Evolutionary conservation across 2,888 invertebrate genomes (phyloP).

Genomic region (Osmoderma eremita): DNA sequence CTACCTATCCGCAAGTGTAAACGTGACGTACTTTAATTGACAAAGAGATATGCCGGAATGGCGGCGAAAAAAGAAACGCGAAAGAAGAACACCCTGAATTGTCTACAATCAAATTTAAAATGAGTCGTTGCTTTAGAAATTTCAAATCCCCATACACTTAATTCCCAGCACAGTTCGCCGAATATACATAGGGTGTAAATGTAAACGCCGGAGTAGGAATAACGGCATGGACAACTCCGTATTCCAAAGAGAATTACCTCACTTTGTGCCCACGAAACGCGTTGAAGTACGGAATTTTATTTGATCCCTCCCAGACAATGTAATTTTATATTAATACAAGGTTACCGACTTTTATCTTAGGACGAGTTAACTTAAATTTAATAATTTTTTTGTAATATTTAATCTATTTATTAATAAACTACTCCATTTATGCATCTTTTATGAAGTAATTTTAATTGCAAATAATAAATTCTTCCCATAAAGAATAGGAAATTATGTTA

Average conservation of each 20-base stretch:
- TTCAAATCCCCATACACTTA: constrained; percentile 38
- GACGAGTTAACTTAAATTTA: neutral
- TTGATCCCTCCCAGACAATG: constrained; percentile 46
- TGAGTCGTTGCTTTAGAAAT: constrained; percentile 42
- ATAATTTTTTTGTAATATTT: neutral
- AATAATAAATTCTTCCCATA: too few species aligned
- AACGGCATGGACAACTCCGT: constrained; percentile 10
- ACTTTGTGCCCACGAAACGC: constrained; percentile 45
- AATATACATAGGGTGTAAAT: constrained; percentile 2
- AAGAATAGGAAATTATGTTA: too few species aligned
- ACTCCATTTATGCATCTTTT: too few species aligned
- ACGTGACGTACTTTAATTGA: too few species aligned
- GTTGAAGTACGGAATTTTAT: constrained; percentile 47
- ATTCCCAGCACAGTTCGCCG: constrained; percentile 38
- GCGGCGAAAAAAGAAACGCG: constrained; percentile 9
- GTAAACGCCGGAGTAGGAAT: constrained; percentile 14
- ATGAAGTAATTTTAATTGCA: too few species aligned
- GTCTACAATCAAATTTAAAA: constrained; percentile 44
- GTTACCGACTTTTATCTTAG: constrained; percentile 25
- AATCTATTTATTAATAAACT: neutral
- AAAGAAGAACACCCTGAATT: constrained; percentile 12
- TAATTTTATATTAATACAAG: constrained; percentile 48
- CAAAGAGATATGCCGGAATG: neutral
- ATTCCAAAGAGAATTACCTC: constrained; percentile 39
- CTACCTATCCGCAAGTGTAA: too few species aligned